Conservation (phyloP, 2,113 vertebrate species). For the Ciconia maguari region DNA sequence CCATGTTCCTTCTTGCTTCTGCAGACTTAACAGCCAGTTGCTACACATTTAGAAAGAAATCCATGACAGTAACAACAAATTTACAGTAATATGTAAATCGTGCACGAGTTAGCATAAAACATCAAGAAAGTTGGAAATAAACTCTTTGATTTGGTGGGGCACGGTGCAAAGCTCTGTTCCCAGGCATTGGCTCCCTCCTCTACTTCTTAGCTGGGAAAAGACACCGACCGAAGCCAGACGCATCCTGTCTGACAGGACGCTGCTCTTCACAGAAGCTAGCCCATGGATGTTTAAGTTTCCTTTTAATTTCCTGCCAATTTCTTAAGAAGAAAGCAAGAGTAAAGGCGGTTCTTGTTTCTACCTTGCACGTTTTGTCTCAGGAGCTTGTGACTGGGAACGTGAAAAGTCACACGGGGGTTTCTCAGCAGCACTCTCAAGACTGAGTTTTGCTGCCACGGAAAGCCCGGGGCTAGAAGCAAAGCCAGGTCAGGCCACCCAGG, state of each 20-base stretch:
- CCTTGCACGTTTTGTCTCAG: background rate
- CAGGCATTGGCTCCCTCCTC: background rate
- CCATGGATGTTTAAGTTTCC: constrained; percentile 4
- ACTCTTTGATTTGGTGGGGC: constrained; percentile 23
- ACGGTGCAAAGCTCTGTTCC: constrained; percentile 10
- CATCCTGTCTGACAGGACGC: constrained; percentile 34
- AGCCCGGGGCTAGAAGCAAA: background rate
- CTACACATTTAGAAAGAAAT: background rate
- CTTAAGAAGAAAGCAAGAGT: background rate
- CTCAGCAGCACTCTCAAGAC: background rate
- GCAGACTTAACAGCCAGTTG: background rate
- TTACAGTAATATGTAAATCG: background rate
- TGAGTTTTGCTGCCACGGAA: background rate
- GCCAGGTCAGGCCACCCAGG: fast-evolving
- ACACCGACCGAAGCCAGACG: background rate
- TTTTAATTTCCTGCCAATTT: constrained; percentile 56
- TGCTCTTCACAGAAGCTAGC: background rate
- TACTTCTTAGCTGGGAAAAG: constrained; percentile 15
- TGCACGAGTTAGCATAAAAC: constrained; percentile 2
- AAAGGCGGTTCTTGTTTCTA: background rate
- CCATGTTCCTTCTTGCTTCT: background rate
- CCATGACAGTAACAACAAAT: background rate
- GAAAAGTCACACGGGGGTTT: background rate
- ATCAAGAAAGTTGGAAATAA: background rate
- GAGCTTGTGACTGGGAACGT: background rate